Evolutionary conservation across 2,113 vertebrate genomes (phyloP), one percentile per base, ranked within the genome.

Genomic region (Trichomycterus rosablanca): DNA sequence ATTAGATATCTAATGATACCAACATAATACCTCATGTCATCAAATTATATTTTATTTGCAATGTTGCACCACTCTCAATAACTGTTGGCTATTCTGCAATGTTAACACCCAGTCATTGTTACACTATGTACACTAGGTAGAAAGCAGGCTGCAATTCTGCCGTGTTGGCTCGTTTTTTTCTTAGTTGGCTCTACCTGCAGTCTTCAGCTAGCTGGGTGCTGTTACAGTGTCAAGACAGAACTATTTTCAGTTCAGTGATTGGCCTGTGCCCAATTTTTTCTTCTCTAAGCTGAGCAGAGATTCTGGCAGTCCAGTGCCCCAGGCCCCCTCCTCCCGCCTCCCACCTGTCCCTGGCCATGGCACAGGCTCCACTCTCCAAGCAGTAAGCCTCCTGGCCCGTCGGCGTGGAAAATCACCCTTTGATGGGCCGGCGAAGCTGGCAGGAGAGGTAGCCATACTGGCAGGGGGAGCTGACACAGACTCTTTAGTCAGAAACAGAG

Each of bases 391-490:
- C 83, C 80, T 63, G 78, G 84, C 78, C 83, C 67, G 81, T 80
- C 81, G 69, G 87, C 81, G 71, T 56, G 82, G 86, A 84, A 82
- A 87, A 88, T 82, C 71, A 73, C 73, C 81, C 86, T 89, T 89
- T 77, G 89, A 90, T 89, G 87, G 85, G 82, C 81, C 81, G 73
- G 48, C 71, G 73, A 72, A 68, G 74, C 66, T 45, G 67, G 70
- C 68, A 71, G 42, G 43, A 53, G 51, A 64, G 39, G 30, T 49
- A 30, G 23, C 65, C 56, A 51, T 55, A 64, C 51, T 68, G 65
- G 60, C 56, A 32, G 37, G 46, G 22, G 42, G 52, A 49, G 61
- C 53, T 67, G 72, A 65, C 67, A 66, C 59, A 35, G 44, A 42
- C 65, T 35, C 56, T 26, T 43, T 20, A 35, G 65, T 54, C 57